A percentile compares a stretch with the other conserved stretches of the same genome.
phyloP scores from a whole-genome alignment of 2,113 vertebrate species.

The Trematomus loennbergii region DNA sequence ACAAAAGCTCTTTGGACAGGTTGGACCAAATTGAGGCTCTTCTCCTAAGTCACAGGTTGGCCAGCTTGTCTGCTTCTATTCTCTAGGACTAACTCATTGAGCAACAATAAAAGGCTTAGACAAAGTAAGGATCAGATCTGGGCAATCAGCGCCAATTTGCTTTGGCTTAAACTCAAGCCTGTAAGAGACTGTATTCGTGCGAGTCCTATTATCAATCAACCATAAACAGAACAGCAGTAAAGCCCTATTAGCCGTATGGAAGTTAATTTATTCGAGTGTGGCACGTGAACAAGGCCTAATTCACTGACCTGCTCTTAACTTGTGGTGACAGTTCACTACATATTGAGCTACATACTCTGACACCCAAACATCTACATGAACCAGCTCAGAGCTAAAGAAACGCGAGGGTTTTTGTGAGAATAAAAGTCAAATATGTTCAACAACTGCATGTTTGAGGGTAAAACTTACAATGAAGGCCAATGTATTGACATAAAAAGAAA shows the following conservation, averaged over 20 bases:
- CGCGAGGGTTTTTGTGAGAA: constrained; percentile 1
- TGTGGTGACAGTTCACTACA: background rate
- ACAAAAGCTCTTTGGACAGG: constrained; percentile 49
- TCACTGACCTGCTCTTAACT: constrained; percentile 43
- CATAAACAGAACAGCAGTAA: constrained; percentile 29
- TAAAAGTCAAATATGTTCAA: background rate
- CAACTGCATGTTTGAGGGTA: background rate
- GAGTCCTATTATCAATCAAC: constrained; percentile 22
- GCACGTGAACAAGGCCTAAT: constrained; percentile 14
- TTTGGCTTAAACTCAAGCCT: constrained; percentile 39
- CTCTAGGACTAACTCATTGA: constrained; percentile 35
- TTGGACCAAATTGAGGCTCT: constrained; percentile 23
- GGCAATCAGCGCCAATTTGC: constrained; percentile 49
- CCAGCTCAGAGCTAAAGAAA: constrained; percentile 7
- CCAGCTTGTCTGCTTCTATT: constrained; percentile 15
- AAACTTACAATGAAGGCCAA: background rate
- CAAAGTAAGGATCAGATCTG: constrained; percentile 37
- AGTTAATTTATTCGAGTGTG: constrained; percentile 27
- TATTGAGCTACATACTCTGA: background rate
- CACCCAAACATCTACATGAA: background rate
- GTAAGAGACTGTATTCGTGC: background rate
- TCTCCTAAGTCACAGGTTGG: constrained; percentile 38
- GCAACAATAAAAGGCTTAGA: constrained; percentile 33
- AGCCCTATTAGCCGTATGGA: background rate
- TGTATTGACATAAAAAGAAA: background rate